Evolutionary conservation across 2,113 vertebrate species (phyloP).

Genomic region (Cyprinodon tularosa): DNA sequence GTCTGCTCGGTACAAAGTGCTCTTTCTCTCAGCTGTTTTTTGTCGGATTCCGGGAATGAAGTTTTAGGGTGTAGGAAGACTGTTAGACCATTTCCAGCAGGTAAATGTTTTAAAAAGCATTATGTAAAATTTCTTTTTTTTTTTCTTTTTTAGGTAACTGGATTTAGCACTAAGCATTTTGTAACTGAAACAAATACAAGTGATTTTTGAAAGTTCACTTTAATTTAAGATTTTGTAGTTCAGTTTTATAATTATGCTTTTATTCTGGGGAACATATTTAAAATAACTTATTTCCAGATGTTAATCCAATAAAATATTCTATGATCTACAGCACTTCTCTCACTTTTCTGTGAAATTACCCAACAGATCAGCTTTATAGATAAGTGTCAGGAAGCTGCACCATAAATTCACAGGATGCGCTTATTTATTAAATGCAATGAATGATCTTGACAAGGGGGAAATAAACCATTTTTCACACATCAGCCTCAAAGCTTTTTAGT

Average conservation of each 20-base stretch:
- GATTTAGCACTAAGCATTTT: not conserved
- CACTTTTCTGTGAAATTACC: not conserved
- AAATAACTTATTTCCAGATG: constrained; percentile 68
- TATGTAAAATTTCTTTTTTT: not conserved
- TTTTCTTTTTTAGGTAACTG: constrained; percentile 25
- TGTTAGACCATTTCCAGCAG: constrained; percentile 34
- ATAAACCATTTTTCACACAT: no score
- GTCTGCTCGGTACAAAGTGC: not conserved
- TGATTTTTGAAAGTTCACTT: constrained; percentile 33
- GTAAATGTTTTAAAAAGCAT: not conserved
- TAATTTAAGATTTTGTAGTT: constrained; percentile 48
- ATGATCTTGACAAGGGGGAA: no score
- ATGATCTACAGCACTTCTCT: constrained; percentile 1
- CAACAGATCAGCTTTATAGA: not conserved
- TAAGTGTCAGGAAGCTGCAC: no score
- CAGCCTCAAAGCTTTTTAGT: no score
- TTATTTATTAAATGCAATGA: no score
- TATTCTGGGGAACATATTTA: constrained; percentile 56
- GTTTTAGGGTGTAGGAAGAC: constrained; percentile 14
- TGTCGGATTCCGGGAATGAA: constrained; percentile 11
- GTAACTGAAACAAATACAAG: constrained; percentile 6
- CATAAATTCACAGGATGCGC: no score
- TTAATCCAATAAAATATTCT: constrained; percentile 46
- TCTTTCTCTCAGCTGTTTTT: not conserved
- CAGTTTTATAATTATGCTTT: constrained; percentile 35